A percentile compares a stretch with the other conserved stretches of the same genome.
Conservation (phyloP, 2,113 vertebrate genomes). For the Ceratotherium simum region DNA sequence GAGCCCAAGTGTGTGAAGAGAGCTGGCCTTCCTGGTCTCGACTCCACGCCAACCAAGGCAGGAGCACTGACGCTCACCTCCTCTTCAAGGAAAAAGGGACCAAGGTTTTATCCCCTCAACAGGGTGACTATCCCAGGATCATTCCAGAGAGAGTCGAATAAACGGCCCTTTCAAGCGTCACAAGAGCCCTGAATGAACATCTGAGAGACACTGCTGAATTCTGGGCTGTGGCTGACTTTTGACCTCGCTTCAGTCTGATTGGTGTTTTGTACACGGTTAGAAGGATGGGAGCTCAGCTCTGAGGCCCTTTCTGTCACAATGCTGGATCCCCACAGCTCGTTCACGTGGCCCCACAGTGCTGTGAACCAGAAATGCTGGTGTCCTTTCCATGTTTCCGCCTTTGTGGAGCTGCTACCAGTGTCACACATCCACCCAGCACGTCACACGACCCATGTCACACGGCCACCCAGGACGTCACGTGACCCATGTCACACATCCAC, state of each 20-base stretch:
- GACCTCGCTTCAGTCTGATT: not conserved
- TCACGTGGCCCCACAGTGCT: not conserved
- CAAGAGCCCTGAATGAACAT: not conserved
- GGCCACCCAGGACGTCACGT: not conserved
- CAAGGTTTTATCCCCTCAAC: not conserved
- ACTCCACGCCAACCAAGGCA: not conserved
- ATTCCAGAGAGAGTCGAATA: not conserved
- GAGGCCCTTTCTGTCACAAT: not conserved
- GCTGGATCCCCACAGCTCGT: not conserved
- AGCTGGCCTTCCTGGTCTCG: accelerated
- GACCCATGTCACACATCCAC: accelerated
- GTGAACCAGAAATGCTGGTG: not conserved
- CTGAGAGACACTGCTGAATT: no score
- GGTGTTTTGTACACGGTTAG: accelerated
- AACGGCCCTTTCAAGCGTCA: no score
- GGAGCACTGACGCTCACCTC: accelerated
- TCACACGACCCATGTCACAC: not conserved
- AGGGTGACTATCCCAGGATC: no score
- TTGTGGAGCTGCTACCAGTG: no score
- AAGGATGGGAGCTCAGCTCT: not conserved
- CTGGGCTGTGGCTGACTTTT: not conserved
- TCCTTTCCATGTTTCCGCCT: accelerated
- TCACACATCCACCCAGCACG: not conserved
- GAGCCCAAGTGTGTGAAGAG: not conserved
- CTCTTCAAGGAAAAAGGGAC: no score